Evolutionary conservation across 1,140 invertebrate genomes (phyloP).

Genomic region (Saccostrea cuccullata): DNA sequence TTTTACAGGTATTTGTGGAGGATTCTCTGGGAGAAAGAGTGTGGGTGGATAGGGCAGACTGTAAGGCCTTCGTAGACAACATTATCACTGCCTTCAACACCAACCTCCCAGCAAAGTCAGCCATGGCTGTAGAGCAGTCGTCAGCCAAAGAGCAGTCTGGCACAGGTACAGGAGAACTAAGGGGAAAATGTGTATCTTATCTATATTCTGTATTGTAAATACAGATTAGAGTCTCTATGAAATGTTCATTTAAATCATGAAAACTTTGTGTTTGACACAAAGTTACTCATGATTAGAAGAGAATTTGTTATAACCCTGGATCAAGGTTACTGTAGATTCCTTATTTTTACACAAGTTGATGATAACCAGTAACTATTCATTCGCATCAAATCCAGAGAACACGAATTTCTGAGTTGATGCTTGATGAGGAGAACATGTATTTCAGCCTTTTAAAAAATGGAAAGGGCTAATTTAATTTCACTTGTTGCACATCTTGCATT

Average conservation of each 20-base stretch:
- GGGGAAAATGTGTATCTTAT: neutral
- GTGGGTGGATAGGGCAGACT: conserved; percentile 95
- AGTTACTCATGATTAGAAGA: too few relatives aligned
- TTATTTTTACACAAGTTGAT: too few relatives aligned
- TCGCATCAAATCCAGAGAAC: too few relatives aligned
- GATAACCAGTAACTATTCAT: too few relatives aligned
- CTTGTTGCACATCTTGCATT: too few relatives aligned
- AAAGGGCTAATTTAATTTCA: too few relatives aligned
- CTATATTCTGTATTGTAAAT: neutral
- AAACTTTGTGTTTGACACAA: too few relatives aligned
- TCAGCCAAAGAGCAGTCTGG: conserved; percentile 56
- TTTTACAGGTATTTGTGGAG: conserved; percentile 90
- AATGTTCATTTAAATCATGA: neutral
- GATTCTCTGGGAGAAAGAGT: conserved; percentile 94
- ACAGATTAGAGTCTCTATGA: neutral
- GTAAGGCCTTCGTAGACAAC: conserved; percentile 95
- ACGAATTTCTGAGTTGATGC: too few relatives aligned
- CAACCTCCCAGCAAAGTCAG: conserved; percentile 78
- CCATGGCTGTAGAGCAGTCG: conserved; percentile 40
- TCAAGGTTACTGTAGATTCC: too few relatives aligned
- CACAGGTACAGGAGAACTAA: conserved; percentile 52
- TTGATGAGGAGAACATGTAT: too few relatives aligned
- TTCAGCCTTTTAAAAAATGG: too few relatives aligned
- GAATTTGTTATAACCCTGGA: too few relatives aligned
- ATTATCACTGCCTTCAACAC: conserved; percentile 93